Base-by-base conservation (phyloP, 2,113 vertebrate species). In the Orientallactaga bullata region DNA sequence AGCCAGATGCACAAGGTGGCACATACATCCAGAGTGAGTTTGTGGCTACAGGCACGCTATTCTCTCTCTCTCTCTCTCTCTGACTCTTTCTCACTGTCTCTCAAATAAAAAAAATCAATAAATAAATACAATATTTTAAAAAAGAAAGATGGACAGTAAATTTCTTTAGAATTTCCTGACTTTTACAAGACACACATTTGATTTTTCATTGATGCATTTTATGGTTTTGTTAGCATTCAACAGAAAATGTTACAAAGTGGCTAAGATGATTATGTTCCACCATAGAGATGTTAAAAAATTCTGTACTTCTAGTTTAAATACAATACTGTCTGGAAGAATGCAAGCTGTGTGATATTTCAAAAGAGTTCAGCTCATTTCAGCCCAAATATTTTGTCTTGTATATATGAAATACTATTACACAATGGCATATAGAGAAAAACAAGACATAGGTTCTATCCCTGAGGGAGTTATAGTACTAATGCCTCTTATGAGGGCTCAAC, bases 221-320 rank as follows among this genome's bases (percentile, higher is more conserved):
- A 71, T 26, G 78, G 30, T 77, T 55, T 91, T 51, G 16, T 77
- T 58, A 69, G 83, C 15, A 95, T 79, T 74, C 42, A 79, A 80
- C 26, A 88, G 69, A 85, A 86, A 42, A 71, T 13, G 42, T 32
- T 63, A 20, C 23, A 39, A 77, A 82, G 78, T 58, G 47, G 30
- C 37, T 79, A 93, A 12, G 61, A 91, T 65, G 42, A 82, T 35
- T 82, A 61, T 26, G 47, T 74, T 16, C 24, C 32, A 95, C 47
- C 69, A 74, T 20, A 94, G 71, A 92, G 28, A 80, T 71, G 6
- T 37, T 87, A 32, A 77, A 77, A 83, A 42, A 42, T 28, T 42
- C 17, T 71, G 47, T 21, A 68, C 28, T 30, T 80, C 16, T 23
- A 76, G 63, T 47, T 60, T 82, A 85, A 78, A 61, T 68, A 71